Conservation (phyloP, 2,888 invertebrate species). For the Eumerus sabulonum region DNA sequence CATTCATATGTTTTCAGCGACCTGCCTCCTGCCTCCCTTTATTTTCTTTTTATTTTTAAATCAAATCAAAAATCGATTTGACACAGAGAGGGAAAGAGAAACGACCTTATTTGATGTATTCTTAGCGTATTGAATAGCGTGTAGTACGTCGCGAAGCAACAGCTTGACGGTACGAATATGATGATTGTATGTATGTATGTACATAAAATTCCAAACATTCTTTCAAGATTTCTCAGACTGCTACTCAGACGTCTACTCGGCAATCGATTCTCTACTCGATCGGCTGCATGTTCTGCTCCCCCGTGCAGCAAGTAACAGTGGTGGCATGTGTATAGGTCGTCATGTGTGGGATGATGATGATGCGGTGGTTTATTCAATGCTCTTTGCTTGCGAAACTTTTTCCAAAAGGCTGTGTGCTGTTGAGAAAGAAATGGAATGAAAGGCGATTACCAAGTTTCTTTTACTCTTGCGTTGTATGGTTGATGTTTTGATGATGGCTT, state of each 20-base stretch:
- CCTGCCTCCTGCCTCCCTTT: slow-evolving; percentile 24
- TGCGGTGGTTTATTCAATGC: too few relatives aligned
- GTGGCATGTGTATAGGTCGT: slow-evolving; percentile 26
- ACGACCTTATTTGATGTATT: slow-evolving; percentile 42
- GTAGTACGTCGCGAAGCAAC: slow-evolving; percentile 45
- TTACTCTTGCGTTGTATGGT: too few relatives aligned
- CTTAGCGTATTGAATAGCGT: not conserved
- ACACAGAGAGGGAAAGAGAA: slow-evolving; percentile 48
- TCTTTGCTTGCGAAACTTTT: too few relatives aligned
- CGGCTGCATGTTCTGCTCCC: too few relatives aligned
- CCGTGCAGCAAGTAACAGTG: slow-evolving; percentile 2
- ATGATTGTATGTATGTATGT: not conserved
- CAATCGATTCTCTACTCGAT: too few relatives aligned
- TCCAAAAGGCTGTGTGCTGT: too few relatives aligned
- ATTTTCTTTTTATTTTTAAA: slow-evolving; percentile 46
- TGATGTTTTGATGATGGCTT: too few relatives aligned
- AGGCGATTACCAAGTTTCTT: too few relatives aligned
- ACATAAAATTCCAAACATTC: slow-evolving; percentile 29
- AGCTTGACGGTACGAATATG: slow-evolving; percentile 30
- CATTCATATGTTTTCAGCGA: slow-evolving; percentile 35
- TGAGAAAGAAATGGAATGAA: too few relatives aligned
- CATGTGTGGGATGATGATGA: too few relatives aligned
- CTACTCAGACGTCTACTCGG: too few relatives aligned
- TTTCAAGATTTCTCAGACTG: slow-evolving; percentile 24
- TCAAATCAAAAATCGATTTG: slow-evolving; percentile 68